Conservation (phyloP, 2,888 invertebrate genomes). For the Lithophane semibrunnea region DNA sequence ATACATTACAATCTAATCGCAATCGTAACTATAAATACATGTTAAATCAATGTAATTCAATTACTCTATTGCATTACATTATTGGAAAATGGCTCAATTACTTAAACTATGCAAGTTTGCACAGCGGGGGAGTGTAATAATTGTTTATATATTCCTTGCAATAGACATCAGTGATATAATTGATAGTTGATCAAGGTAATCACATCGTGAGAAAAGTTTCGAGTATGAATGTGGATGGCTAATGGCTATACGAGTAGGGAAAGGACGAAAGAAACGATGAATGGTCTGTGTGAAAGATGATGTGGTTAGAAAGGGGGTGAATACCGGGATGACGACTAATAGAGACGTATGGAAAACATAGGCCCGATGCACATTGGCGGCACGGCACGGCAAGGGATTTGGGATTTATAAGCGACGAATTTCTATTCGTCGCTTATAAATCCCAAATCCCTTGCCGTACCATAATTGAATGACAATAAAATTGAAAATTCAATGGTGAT, state of each 20-base stretch:
- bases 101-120: slow-evolving; percentile 35
- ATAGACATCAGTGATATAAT: slow-evolving; percentile 4
- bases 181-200: background rate
- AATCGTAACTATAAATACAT: background rate
- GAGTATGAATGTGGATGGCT: too few species aligned
- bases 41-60: slow-evolving; percentile 17
- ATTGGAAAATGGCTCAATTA: slow-evolving; percentile 42
- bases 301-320: background rate
- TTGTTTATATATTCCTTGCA: slow-evolving; percentile 21
- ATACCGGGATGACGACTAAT: background rate
- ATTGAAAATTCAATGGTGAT: too few species aligned
- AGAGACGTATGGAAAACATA: too few species aligned
- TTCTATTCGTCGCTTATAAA: too few species aligned
- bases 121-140: slow-evolving; percentile 22
- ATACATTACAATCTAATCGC: background rate
- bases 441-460: too few species aligned
- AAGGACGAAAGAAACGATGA: background rate
- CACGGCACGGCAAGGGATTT: too few species aligned
- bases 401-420: too few species aligned
- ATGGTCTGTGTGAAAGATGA: background rate
- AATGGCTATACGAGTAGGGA: background rate
- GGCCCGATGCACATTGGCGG: too few species aligned
- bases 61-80: slow-evolving; percentile 22
- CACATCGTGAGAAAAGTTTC: background rate
- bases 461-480: too few species aligned